Percentiles rank a stretch among this genome's conserved stretches.
Conservation (phyloP, 2,888 invertebrate genomes). For the Cybosia mesomella region DNA sequence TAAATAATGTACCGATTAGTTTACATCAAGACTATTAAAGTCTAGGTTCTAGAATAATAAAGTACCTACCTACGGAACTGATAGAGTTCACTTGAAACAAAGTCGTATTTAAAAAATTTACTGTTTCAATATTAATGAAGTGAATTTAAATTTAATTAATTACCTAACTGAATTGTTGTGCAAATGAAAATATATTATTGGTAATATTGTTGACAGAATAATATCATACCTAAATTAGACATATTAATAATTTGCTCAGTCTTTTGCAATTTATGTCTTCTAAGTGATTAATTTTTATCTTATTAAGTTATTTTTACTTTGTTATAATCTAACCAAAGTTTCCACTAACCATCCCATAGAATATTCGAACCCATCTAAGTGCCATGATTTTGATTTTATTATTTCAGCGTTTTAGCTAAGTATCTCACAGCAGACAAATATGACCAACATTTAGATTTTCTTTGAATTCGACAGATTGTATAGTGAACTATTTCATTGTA, state of each 20-base stretch:
- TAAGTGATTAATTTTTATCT: no score
- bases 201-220: no score
- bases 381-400: not conserved
- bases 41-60: constrained; percentile 28
- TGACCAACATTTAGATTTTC: not conserved
- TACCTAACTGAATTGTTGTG: no score
- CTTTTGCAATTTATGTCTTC: no score
- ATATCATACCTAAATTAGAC: no score
- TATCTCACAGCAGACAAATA: not conserved
- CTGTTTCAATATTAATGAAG: no score
- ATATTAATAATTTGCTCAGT: no score
- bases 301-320: no score
- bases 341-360: not conserved
- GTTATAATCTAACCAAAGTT: not conserved
- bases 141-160: no score
- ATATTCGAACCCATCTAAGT: not conserved
- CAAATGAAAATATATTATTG: no score
- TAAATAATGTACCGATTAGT: constrained; percentile 43
- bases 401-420: not conserved
- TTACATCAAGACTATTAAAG: constrained; percentile 20
- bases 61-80: constrained; percentile 15
- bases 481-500: constrained; percentile 28
- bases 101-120: not conserved
- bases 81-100: constrained; percentile 26
- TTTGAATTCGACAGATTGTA: not conserved